phyloP scores from a whole-genome alignment of 2,888 invertebrate genomes.

The Listrodromus nycthemerus region DNA sequence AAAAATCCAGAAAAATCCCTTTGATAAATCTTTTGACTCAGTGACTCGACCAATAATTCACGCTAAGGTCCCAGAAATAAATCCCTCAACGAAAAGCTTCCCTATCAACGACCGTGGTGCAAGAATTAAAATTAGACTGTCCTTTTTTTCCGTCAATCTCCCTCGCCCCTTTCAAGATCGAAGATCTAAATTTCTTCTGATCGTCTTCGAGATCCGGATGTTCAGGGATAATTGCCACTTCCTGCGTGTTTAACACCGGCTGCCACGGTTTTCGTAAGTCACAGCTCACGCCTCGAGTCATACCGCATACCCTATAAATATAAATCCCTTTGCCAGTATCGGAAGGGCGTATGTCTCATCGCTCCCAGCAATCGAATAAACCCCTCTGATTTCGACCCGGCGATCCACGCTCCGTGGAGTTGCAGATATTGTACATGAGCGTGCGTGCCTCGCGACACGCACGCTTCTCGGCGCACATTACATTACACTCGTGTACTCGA shows the following conservation, averaged over 20 bases:
- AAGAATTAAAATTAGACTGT: background rate
- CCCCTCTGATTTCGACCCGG: background rate
- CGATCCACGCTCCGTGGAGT: background rate
- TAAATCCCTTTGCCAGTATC: background rate
- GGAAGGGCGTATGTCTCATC: background rate
- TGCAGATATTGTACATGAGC: background rate
- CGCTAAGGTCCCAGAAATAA: background rate
- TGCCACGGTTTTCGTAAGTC: slow-evolving; percentile 46
- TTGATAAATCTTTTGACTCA: no score
- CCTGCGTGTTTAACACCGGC: slow-evolving; percentile 37
- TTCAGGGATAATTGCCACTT: slow-evolving; percentile 58
- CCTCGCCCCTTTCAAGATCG: background rate
- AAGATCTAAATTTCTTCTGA: background rate
- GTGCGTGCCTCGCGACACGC: background rate
- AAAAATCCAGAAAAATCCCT: no score
- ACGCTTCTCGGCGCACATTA: slow-evolving; percentile 16
- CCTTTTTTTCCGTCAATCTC: background rate
- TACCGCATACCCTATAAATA: slow-evolving; percentile 15
- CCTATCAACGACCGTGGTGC: background rate
- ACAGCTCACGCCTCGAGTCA: slow-evolving; percentile 52
- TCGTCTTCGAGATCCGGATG: slow-evolving; percentile 47
- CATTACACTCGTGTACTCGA: slow-evolving; percentile 5
- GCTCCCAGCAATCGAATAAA: background rate
- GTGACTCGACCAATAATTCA: no score
- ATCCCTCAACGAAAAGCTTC: background rate